These are phyloP conservation scores for Eciton burchellii DNA, from an alignment of 1,140 invertebrate genomes.

Conservation along the genomic window DNA sequence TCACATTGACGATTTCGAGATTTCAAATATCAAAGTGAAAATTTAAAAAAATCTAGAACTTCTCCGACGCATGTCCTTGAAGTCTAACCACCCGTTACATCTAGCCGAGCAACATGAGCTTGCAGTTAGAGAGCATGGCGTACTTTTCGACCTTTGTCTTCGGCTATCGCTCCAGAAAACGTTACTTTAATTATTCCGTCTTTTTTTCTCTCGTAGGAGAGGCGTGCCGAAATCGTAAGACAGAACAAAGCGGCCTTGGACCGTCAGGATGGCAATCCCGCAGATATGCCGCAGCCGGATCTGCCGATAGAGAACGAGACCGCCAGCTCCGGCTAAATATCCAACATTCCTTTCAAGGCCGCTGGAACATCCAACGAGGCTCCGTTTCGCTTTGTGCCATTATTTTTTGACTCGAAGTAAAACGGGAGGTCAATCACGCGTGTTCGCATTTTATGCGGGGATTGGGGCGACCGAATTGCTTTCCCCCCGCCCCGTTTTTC, in stretches of 20 bases:
- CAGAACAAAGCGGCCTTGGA: constrained; percentile 91
- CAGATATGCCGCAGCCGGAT: constrained; percentile 62
- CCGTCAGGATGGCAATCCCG: constrained; percentile 77
- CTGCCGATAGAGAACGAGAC: constrained; percentile 83
- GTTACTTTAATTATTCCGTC: background rate
- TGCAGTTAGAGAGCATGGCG: constrained; percentile 65
- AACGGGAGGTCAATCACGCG: constrained; percentile 48
- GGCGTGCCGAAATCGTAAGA: constrained; percentile 93
- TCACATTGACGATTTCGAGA: background rate
- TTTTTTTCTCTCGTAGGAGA: constrained; percentile 88
- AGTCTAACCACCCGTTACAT: constrained; percentile 7
- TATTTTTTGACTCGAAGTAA: constrained; percentile 62
- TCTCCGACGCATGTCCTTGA: constrained; percentile 26
- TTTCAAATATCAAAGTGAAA: background rate
- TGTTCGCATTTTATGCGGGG: constrained; percentile 15
- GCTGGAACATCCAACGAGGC: constrained; percentile 46
- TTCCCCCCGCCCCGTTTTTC: background rate
- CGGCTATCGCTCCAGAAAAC: background rate
- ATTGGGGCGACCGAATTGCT: background rate
- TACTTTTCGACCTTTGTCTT: constrained; percentile 23
- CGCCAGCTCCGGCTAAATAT: constrained; percentile 87
- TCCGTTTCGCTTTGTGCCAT: constrained; percentile 74
- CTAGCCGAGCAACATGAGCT: constrained; percentile 45
- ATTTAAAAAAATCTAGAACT: constrained; percentile 4
- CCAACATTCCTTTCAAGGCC: background rate